These are phyloP conservation scores for Galleria mellonella DNA, from an alignment of 1,140 invertebrate genomes.

Conservation along the genomic window DNA sequence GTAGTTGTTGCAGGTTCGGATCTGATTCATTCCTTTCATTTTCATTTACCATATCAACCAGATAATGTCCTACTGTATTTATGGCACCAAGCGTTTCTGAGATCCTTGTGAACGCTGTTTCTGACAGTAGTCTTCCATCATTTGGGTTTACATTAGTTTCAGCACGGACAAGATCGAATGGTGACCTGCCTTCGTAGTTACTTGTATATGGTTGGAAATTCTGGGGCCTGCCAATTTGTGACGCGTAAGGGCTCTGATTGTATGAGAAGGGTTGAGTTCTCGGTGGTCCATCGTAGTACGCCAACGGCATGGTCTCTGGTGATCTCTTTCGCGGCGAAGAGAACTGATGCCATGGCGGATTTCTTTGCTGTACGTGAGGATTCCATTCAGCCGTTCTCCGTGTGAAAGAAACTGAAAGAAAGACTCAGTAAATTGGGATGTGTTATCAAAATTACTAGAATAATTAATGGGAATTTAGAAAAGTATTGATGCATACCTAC, in stretches of 20 bases:
- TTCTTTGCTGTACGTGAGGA: constrained; percentile 35
- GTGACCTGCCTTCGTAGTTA: constrained; percentile 36
- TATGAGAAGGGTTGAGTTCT: constrained; percentile 17
- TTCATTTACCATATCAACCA: constrained; percentile 84
- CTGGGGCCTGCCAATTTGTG: constrained; percentile 10
- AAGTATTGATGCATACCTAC: constrained; percentile 68
- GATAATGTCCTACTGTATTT: constrained; percentile 87
- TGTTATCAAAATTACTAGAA: neutral
- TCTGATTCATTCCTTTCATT: constrained; percentile 57
- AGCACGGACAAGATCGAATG: constrained; percentile 31
- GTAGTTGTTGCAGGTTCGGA: constrained; percentile 60
- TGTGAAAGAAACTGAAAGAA: constrained; percentile 43
- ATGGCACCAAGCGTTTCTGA: constrained; percentile 83
- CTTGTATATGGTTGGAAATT: constrained; percentile 25
- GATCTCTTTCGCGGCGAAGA: constrained; percentile 54
- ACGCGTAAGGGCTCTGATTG: constrained; percentile 22
- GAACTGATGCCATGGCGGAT: constrained; percentile 55
- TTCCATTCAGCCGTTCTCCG: constrained; percentile 37
- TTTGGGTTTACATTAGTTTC: constrained; percentile 36
- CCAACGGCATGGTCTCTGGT: constrained; percentile 23
- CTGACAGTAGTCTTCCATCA: constrained; percentile 71
- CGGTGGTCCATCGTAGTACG: constrained; percentile 15
- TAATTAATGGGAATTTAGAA: constrained; percentile 6
- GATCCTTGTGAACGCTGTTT: constrained; percentile 77
- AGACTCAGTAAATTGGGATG: constrained; percentile 2